These are phyloP conservation scores for Hormaphis cornu DNA, from an alignment of 1,140 invertebrate genomes.

Conservation along the genomic window DNA sequence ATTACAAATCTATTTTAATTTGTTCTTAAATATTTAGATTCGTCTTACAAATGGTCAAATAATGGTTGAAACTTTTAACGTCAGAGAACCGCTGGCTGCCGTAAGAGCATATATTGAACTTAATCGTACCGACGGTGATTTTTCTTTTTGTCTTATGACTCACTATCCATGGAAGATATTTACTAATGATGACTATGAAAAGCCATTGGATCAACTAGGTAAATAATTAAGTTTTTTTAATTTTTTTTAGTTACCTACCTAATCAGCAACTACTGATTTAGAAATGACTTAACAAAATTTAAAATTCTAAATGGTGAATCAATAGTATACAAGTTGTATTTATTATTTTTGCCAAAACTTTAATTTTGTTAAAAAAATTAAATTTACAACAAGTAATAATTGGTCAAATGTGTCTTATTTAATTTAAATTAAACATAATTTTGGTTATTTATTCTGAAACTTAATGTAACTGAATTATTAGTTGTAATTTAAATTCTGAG, in stretches of 20 bases:
- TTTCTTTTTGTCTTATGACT: constrained; percentile 69
- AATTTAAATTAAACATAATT: no score
- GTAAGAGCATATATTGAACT: constrained; percentile 76
- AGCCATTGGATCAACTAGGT: constrained; percentile 72
- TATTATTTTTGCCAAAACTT: no score
- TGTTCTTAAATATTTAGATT: constrained; percentile 45
- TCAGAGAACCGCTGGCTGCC: constrained; percentile 79
- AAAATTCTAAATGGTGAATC: no score
- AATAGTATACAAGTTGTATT: no score
- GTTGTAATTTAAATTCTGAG: no score
- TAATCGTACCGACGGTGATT: constrained; percentile 56
- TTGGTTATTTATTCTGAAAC: no score
- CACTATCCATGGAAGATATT: constrained; percentile 77
- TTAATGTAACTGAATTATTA: no score
- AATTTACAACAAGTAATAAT: no score
- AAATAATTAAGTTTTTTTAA: not conserved
- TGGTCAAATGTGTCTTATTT: no score
- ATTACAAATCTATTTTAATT: not conserved
- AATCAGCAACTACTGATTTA: no score
- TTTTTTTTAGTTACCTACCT: not conserved
- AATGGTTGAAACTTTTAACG: constrained; percentile 65
- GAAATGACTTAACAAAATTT: no score
- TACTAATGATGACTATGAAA: constrained; percentile 72
- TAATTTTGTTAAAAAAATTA: no score
- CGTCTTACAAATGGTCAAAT: constrained; percentile 58